Evolutionary conservation across 2,797 vertebrate species (phyloP), one percentile per base, ranked within the genome.

Genomic region (Karalla daura): DNA sequence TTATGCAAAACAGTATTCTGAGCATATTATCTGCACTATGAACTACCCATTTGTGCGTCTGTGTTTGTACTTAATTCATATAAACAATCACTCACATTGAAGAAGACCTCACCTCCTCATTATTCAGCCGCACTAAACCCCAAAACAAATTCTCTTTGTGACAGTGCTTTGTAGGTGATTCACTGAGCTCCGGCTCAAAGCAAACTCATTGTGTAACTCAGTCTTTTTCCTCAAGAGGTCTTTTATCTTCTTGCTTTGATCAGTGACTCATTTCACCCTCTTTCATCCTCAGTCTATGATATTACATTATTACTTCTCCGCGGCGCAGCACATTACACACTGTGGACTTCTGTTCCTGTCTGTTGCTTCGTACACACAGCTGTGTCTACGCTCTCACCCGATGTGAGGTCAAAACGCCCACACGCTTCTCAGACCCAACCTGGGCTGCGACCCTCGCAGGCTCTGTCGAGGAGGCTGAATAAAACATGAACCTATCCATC

Each of bases 171-270:
- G 69, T 71, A 82, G 78, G 80, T 75, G 75, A 86, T 25, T 59
- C 64, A 32, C 54, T 86, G 63, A 83, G 77, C 61, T 76, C 63
- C 20, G 47, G 82, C 65, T 78, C 82, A 70, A 59, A 82, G 66
- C 55, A 33, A 81, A 61, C 40, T 79, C 83, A 43, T 62, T 74
- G 53, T 65, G 25, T 47, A 83, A 80, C 74, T 74, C 3, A 0
- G 18, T 50, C 41, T 70, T 84, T 66, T 80, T 63, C 76, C 72
- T 72, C 56, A 62, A 72, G 65, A 82, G 66, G 70, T 59, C 81
- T 81, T 86, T 86, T 80, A 88, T 89, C 84, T 80, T 27, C 40
- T 45, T 11, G 41, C 83, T 89, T 88, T 91, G 85, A 92, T 90
- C 88, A 80, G 52, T 44, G 80, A 72, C 79, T 88, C 75, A 66